Conservation (phyloP, 2,797 vertebrate species). For the Morus bassanus region DNA sequence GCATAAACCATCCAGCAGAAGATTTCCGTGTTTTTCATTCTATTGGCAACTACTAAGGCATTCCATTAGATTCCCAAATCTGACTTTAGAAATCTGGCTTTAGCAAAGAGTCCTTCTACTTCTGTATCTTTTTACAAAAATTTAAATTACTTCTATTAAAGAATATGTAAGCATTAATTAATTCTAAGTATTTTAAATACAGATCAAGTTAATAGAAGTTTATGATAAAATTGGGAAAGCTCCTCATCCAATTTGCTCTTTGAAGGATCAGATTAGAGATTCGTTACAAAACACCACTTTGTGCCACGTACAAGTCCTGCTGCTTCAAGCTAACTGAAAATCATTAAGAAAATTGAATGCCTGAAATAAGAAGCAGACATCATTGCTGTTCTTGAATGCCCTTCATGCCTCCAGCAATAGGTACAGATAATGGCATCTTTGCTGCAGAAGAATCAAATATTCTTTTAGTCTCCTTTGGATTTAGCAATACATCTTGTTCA, state of each 20-base stretch:
- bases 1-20: background rate
- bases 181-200: background rate
- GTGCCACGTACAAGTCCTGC: background rate
- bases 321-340: background rate
- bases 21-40: background rate
- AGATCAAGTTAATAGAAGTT: background rate
- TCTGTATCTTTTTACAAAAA: background rate
- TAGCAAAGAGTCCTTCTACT: background rate
- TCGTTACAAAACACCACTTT: background rate
- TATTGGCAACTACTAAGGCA: background rate
- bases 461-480: background rate
- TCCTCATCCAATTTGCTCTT: background rate
- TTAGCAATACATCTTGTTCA: background rate
- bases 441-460: background rate
- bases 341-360: background rate
- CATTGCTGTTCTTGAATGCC: background rate
- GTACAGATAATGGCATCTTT: background rate
- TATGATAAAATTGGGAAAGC: background rate
- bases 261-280: background rate
- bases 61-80: background rate
- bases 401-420: background rate
- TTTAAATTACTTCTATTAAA: background rate
- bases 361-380: background rate
- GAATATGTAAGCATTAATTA: background rate
- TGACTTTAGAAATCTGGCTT: background rate